Evolutionary conservation across 2,797 vertebrate species (phyloP).

Genomic region (Lateolabrax maculatus): DNA sequence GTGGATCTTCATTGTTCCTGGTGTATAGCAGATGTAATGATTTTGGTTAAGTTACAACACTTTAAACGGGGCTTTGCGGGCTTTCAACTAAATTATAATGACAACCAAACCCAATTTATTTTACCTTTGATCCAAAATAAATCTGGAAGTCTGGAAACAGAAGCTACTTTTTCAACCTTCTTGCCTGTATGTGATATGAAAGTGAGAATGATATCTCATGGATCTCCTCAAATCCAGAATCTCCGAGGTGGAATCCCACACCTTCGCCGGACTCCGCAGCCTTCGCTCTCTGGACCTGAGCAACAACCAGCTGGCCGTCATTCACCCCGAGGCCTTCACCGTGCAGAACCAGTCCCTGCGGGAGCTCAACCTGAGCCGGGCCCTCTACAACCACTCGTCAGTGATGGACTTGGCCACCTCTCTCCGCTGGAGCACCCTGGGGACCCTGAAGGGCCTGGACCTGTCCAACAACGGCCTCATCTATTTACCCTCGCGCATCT

Average conservation of each 20-base stretch:
- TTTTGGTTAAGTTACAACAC: not conserved
- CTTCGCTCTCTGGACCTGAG: conserved; percentile 87
- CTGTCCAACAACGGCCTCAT: conserved; percentile 85
- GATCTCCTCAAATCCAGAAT: conserved; percentile 74
- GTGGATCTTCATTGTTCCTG: not conserved
- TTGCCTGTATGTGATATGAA: not conserved
- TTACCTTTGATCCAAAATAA: not conserved
- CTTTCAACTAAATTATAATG: not conserved
- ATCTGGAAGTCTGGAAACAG: too few relatives aligned
- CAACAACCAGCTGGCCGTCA: conserved; percentile 84
- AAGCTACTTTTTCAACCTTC: not conserved
- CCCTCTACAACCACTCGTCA: conserved; percentile 83
- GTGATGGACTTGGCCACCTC: conserved; percentile 78
- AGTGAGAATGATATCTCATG: conserved; percentile 18
- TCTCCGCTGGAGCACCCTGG: conserved; percentile 79
- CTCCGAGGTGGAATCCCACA: conserved; percentile 79
- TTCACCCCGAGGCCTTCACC: conserved; percentile 85
- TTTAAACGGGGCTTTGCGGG: not conserved
- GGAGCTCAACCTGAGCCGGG: conserved; percentile 87
- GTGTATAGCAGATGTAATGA: not conserved
- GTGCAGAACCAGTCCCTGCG: conserved; percentile 77
- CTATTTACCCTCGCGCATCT: conserved; percentile 77
- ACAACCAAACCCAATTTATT: not conserved
- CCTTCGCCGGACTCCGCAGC: conserved; percentile 80
- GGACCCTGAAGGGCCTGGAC: conserved; percentile 76